These are phyloP conservation scores for Melinaea marsaeus DNA, from an alignment of 2,888 invertebrate genomes.

Conservation along the genomic window DNA sequence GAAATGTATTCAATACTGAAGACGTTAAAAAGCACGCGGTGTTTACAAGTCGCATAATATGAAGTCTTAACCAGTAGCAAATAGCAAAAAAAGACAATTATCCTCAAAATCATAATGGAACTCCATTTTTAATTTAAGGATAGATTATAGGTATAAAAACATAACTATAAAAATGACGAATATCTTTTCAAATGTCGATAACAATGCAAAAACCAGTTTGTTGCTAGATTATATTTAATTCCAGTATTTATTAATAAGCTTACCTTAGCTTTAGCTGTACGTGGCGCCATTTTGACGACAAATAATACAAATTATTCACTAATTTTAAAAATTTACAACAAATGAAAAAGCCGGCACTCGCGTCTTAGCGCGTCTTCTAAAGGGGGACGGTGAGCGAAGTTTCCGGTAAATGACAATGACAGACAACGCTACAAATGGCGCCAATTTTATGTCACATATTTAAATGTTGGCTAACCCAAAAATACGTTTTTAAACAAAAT, in stretches of 20 bases:
- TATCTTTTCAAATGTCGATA: constrained; percentile 40
- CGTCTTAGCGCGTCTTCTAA: constrained; percentile 40
- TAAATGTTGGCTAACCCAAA: constrained; percentile 11
- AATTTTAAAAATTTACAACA: constrained; percentile 30
- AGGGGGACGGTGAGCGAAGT: constrained; percentile 54
- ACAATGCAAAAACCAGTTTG: constrained; percentile 55
- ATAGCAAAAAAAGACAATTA: background rate
- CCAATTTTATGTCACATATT: constrained; percentile 45
- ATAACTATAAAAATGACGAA: constrained; percentile 23
- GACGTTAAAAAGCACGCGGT: background rate
- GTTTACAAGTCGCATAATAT: background rate
- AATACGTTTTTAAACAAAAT: background rate
- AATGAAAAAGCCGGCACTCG: constrained; percentile 35
- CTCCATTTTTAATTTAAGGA: background rate
- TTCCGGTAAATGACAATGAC: constrained; percentile 71
- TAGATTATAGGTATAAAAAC: background rate
- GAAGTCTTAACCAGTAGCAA: background rate
- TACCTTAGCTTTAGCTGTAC: constrained; percentile 67
- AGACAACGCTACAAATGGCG: constrained; percentile 54
- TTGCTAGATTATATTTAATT: constrained; percentile 23
- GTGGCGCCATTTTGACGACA: constrained; percentile 59
- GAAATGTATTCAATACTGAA: background rate
- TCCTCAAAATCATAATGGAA: background rate
- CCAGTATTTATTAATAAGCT: constrained; percentile 27
- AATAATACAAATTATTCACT: constrained; percentile 34